phyloP scores from a whole-genome alignment of 2,888 invertebrate genomes.

The Galeruca laticollis region DNA sequence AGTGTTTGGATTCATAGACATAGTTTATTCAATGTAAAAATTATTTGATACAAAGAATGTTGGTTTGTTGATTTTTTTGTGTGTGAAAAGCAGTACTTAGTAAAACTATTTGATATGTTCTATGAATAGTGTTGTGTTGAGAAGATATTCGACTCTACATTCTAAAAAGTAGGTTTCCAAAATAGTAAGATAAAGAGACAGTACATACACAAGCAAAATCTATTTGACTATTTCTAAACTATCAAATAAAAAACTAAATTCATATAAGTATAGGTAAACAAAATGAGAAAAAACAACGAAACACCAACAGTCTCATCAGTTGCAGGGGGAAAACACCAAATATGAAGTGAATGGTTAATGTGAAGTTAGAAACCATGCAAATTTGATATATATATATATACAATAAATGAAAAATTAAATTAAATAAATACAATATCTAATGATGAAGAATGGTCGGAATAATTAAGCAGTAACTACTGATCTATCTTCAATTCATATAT shows the following conservation, averaged over 20 bases:
- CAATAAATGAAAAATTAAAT: not conserved
- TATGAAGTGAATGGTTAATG: slow-evolving; percentile 33
- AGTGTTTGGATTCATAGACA: too few species aligned
- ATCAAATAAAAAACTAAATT: slow-evolving; percentile 42
- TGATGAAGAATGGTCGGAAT: too few species aligned
- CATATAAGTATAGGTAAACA: slow-evolving; percentile 38
- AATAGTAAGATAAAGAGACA: slow-evolving; percentile 21
- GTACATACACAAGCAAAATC: slow-evolving; percentile 59
- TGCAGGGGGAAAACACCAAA: slow-evolving; percentile 37
- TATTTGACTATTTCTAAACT: slow-evolving; percentile 53
- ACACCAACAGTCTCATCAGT: slow-evolving; percentile 63
- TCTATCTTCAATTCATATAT: not conserved
- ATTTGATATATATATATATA: slow-evolving; percentile 18
- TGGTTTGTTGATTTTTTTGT: not conserved
- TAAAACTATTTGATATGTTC: not conserved
- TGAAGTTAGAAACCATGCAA: slow-evolving; percentile 39
- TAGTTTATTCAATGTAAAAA: too few species aligned
- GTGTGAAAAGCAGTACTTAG: not conserved
- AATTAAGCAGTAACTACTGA: too few species aligned
- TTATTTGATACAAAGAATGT: too few species aligned
- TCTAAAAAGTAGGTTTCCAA: not conserved
- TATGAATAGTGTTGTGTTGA: not conserved
- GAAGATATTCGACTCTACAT: not conserved
- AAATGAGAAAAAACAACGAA: slow-evolving; percentile 57
- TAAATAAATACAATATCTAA: too few species aligned